A percentile compares a stretch with the other conserved stretches of the same genome.
Conservation (phyloP, 2,888 invertebrate species). For the Torymus aiolomorphi region DNA sequence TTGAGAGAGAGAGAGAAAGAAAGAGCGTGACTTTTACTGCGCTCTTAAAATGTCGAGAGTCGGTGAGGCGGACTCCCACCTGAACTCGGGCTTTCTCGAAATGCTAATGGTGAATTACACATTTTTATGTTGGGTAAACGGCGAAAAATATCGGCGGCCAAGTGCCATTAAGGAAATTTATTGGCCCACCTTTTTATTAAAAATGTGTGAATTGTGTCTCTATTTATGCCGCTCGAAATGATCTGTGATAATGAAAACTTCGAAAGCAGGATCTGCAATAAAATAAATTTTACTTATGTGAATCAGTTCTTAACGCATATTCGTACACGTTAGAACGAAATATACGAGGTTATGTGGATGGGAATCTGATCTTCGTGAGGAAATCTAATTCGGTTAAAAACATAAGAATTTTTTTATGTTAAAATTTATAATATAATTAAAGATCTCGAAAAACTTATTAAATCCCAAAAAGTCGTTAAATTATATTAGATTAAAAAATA, state of each 20-base stretch:
- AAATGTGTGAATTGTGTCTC: conserved; percentile 48
- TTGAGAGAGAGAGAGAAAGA: neutral
- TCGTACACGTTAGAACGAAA: neutral
- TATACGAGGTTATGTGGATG: no score
- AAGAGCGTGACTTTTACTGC: neutral
- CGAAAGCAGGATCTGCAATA: conserved; percentile 2
- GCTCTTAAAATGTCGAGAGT: conserved; percentile 6
- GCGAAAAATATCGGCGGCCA: conserved; percentile 14
- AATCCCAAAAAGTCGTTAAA: no score
- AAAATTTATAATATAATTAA: no score
- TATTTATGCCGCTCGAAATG: conserved; percentile 40
- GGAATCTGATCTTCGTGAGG: no score
- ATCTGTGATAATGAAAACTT: conserved; percentile 40
- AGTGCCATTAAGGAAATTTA: conserved; percentile 29
- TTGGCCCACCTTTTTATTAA: conserved; percentile 27
- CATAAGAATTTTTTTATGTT: no score
- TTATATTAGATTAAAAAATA: no score
- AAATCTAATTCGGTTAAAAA: no score
- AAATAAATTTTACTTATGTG: conserved; percentile 24
- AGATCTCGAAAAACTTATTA: no score
- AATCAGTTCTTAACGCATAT: neutral
- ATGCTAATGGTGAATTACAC: conserved; percentile 32
- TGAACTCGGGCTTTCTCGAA: conserved; percentile 9
- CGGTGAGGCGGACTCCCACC: neutral
- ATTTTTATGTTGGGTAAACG: conserved; percentile 5